Evolutionary conservation across 1,140 invertebrate genomes (phyloP), one percentile per base, ranked within the genome.

Genomic region (Rhopalosiphum maidis): DNA sequence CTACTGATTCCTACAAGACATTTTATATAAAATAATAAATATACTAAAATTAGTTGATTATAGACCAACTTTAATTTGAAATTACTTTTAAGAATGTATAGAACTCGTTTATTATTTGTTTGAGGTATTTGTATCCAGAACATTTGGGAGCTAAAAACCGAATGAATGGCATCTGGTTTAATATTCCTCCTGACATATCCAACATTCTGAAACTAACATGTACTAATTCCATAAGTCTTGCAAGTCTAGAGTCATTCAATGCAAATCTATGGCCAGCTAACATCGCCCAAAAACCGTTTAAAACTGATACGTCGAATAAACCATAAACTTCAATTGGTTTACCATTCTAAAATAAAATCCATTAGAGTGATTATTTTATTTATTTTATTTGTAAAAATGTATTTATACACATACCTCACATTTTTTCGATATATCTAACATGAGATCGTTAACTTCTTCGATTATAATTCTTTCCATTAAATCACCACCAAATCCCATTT

Each of bases 281-380:
- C 94, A 98, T 96, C 55, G 95, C 95, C 97, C 97, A 98, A 1
- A 98, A 95, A 8, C 97, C 96, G 95, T 98, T 98, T 3, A 97
- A 94, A 8, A 97, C 96, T 0, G 96, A 95, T 2, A 97, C 95
- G 93, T 96, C 96, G 93, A 97, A 96, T 68, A 95, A 95, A 11
- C 88, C 89, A 90, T 94, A 87, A 30, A 94, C 82, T 68, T 93
- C 23, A 30, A 94, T 93, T 22, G 83, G 86, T 93, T 93, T 94
- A 54, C 93, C 87, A n/a, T 94, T 94, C 94, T 82, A 86, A 77
- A 93, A 91, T 8, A 0, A 41, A 85, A 77, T 77, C n/a, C 37
- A 60, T 60, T 15, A 48, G 23, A 9, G 21, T 54, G 7, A 54
- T 23, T n/a, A 37, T 22, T 37, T 37, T 37, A 48, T 88, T 85